Evolutionary conservation across 1,140 invertebrate genomes (phyloP).

Genomic region (Solen grandis): DNA sequence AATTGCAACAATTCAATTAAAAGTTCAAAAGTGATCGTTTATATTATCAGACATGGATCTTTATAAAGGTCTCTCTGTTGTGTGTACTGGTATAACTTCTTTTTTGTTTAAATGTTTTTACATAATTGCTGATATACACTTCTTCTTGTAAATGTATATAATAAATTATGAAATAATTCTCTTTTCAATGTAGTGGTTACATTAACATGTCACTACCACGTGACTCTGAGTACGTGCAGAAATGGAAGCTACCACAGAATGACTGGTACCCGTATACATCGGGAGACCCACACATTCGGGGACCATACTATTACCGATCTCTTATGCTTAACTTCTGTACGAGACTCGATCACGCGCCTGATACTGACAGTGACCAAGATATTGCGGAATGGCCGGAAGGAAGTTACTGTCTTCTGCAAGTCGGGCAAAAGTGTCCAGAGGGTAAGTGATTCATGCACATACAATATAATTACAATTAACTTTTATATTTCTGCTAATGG

Average conservation of each 20-base stretch:
- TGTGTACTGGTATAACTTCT: too few relatives aligned
- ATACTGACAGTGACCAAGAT: neutral
- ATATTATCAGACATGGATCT: too few relatives aligned
- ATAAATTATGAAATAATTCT: too few relatives aligned
- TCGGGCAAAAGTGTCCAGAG: neutral
- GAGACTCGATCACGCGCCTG: neutral
- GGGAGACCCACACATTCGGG: neutral
- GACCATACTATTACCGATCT: neutral
- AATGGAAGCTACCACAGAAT: neutral
- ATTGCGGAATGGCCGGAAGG: neutral
- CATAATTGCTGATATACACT: too few relatives aligned
- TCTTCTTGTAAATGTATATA: too few relatives aligned
- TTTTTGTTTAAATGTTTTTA: too few relatives aligned
- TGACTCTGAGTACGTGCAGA: neutral
- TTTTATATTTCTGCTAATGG: too few relatives aligned
- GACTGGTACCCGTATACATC: neutral
- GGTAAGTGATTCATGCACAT: too few relatives aligned
- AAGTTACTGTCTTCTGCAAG: neutral
- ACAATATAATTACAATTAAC: too few relatives aligned
- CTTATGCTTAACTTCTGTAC: neutral
- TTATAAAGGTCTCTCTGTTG: too few relatives aligned
- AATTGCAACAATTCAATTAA: too few relatives aligned
- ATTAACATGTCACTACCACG: neutral
- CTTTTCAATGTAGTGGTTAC: neutral
- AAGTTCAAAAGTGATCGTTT: too few relatives aligned